phyloP scores from a whole-genome alignment of 2,888 invertebrate genomes.

The Eudemis profundana region DNA sequence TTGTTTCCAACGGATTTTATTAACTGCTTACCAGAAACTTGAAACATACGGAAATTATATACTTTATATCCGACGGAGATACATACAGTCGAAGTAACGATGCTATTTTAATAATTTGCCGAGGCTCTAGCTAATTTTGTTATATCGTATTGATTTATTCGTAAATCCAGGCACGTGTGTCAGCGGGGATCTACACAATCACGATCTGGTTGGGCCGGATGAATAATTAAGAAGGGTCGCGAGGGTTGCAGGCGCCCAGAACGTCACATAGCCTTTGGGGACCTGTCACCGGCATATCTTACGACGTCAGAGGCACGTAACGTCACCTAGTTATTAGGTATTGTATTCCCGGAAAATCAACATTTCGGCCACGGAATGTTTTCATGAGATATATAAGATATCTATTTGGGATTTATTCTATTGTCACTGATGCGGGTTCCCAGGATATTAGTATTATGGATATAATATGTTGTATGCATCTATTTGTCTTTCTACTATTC shows the following conservation, averaged over 20 bases:
- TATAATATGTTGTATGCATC: background rate
- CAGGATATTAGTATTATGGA: background rate
- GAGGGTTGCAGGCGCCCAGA: conserved; percentile 58
- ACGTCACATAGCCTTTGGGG: conserved; percentile 63
- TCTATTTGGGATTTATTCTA: too few species aligned
- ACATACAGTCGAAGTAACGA: background rate
- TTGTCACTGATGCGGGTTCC: too few species aligned
- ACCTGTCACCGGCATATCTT: conserved; percentile 52
- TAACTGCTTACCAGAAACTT: conserved; percentile 41
- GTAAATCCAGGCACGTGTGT: conserved; percentile 55
- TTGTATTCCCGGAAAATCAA: conserved; percentile 22
- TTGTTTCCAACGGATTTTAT: conserved; percentile 35
- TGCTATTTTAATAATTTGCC: conserved; percentile 24
- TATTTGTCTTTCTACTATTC: background rate
- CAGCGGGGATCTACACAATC: conserved; percentile 55
- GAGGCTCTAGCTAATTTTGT: conserved; percentile 39
- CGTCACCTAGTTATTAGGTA: conserved; percentile 39
- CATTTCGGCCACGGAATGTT: background rate
- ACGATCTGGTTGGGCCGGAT: conserved; percentile 63
- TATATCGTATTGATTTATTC: conserved; percentile 49
- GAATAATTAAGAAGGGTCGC: conserved; percentile 70
- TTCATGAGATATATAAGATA: background rate
- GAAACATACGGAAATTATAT: conserved; percentile 3
- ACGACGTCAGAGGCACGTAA: conserved; percentile 42
- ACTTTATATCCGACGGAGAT: background rate